Evolutionary conservation across 2,113 vertebrate species (phyloP), one percentile per base, ranked within the genome.

Genomic region (Vanacampus margaritifer): DNA sequence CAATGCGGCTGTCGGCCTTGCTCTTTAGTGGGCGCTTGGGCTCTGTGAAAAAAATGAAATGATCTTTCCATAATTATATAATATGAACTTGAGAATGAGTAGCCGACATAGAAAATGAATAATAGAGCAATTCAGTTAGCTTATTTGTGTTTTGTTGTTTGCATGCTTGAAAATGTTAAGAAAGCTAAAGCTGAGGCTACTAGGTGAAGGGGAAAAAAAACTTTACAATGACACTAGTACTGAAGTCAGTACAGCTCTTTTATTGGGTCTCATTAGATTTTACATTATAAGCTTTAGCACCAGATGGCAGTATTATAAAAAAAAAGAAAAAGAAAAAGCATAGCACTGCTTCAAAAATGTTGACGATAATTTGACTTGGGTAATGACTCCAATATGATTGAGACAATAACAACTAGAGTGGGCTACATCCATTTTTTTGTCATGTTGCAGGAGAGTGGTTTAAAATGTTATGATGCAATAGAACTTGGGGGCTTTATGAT

Each of bases 11-110:
- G 81, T 88, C 89, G 66, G 91, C 85, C 74, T 91, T 79, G 80
- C 90, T 92, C 72, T 81, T 90, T 37, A 93, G 75, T 16, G 81
- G 50, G 13, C 90, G 80, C 72, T 93, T 92, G 39, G 92, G 94
- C 69, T 95, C 97, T 98, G 87, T 41, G 63, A 64, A 64, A 24
- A 45, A 65, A 26, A 84, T 16, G 16, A 45, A 45, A 32, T 32
- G 2, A 32, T 32, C 28, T 32, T 32, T 32, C 28, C 28, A 32
- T 32, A 32, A 32, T 32, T 2, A 32, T 32, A 32, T 32, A 32
- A 32, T 32, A 32, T 32, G 28, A 32, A 32, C 28, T 32, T 32
- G 28, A 32, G 28, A 32, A 32, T 32, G 28, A 32, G 28, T 32
- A n/a, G n/a, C n/a, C n/a, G n/a, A 32, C 28, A 32, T 32, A 32